Evolutionary conservation across 1,140 invertebrate genomes (phyloP).

Genomic region (Brachionus manjavacas): DNA sequence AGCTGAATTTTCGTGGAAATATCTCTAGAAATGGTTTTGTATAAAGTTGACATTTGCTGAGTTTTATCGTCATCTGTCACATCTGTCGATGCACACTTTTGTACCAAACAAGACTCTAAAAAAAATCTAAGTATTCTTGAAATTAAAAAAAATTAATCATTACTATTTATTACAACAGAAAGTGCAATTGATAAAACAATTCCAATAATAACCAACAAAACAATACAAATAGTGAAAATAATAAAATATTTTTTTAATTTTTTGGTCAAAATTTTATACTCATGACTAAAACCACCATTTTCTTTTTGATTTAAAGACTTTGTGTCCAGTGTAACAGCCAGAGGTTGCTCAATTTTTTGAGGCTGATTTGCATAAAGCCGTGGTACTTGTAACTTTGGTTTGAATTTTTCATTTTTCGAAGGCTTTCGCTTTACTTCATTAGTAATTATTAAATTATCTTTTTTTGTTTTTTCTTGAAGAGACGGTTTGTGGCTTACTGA

Average conservation of each 20-base stretch:
- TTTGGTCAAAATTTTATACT: not conserved
- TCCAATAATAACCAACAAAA: not conserved
- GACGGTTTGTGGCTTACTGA: not conserved
- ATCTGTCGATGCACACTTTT: not conserved
- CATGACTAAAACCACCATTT: not conserved
- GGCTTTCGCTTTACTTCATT: not conserved
- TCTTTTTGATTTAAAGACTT: not conserved
- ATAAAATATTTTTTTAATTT: slow-evolving; percentile 10
- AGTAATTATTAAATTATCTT: not conserved
- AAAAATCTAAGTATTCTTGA: not conserved
- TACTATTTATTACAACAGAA: slow-evolving; percentile 20
- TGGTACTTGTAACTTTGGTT: not conserved
- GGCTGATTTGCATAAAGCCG: slow-evolving; percentile 8
- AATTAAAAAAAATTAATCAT: not conserved
- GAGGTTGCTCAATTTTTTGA: not conserved
- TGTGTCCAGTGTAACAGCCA: not conserved
- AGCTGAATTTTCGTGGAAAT: not conserved
- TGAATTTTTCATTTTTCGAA: not conserved
- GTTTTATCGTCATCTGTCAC: not conserved
- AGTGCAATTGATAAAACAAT: slow-evolving; percentile 25
- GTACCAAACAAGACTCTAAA: not conserved
- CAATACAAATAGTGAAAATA: not conserved
- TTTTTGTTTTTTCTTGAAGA: not conserved
- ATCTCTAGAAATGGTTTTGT: not conserved
- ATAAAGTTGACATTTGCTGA: not conserved